A percentile compares a stretch with the other conserved stretches of the same genome.
phyloP scores from a whole-genome alignment of 2,888 invertebrate genomes.

The Clanis bilineata region DNA sequence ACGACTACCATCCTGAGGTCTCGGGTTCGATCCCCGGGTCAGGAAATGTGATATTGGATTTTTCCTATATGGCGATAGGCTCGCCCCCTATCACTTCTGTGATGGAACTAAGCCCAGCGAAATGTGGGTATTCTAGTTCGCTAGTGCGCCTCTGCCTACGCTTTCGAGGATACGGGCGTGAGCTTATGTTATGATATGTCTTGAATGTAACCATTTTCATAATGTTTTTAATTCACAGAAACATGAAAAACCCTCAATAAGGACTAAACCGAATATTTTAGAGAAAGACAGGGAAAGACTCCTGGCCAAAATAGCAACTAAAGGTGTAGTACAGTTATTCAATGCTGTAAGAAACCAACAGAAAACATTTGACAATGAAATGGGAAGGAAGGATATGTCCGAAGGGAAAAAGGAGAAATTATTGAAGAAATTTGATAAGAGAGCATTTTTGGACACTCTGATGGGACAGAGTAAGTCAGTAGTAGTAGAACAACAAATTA shows the following conservation, averaged over 20 bases:
- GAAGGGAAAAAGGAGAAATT: slow-evolving; percentile 90
- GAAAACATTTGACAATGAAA: slow-evolving; percentile 86
- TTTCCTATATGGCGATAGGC: no score
- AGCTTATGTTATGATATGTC: no score
- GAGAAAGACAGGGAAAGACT: slow-evolving; percentile 90
- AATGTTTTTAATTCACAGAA: slow-evolving; percentile 68
- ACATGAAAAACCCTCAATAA: slow-evolving; percentile 83
- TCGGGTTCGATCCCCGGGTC: no score
- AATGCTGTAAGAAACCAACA: slow-evolving; percentile 95
- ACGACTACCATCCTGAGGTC: no score
- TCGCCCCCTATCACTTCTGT: no score
- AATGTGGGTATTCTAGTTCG: no score
- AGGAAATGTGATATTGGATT: no score
- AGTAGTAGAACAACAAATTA: slow-evolving; percentile 71
- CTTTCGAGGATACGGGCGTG: no score
- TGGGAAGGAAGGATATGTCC: slow-evolving; percentile 87
- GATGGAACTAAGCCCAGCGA: no score
- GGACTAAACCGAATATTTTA: slow-evolving; percentile 88
- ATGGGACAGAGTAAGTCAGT: slow-evolving; percentile 86
- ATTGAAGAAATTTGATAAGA: slow-evolving; percentile 88
- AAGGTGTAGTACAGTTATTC: slow-evolving; percentile 95
- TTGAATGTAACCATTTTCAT: no score
- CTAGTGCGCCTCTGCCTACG: no score
- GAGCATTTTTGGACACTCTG: slow-evolving; percentile 88
- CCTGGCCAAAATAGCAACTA: slow-evolving; percentile 92